phyloP scores from a whole-genome alignment of 2,797 vertebrate species.

The Dipus sagitta region DNA sequence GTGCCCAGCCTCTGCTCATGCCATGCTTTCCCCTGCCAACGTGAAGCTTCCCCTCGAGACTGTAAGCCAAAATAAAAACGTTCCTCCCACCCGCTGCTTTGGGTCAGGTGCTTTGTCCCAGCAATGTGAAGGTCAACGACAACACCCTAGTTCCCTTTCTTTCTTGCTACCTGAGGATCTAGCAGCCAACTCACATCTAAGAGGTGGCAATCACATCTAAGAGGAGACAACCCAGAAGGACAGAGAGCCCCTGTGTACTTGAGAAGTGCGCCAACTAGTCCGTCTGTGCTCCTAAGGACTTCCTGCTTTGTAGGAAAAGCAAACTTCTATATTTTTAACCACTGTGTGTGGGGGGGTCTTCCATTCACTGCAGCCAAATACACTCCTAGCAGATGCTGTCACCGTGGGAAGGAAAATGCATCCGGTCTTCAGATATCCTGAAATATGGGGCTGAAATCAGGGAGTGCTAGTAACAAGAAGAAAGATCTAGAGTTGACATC shows the following conservation, averaged over 20 bases:
- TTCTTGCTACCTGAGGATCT: not conserved
- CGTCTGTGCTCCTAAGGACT: not conserved
- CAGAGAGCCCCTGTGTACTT: not conserved
- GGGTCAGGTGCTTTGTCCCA: no score
- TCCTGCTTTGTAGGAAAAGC: not conserved
- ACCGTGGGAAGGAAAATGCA: not conserved
- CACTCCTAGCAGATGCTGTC: not conserved
- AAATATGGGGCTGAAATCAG: not conserved
- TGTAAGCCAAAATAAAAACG: no score
- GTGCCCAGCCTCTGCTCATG: no score
- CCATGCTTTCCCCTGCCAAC: no score
- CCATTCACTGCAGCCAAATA: not conserved
- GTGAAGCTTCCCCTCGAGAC: no score
- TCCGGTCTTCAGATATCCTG: slow-evolving; percentile 4
- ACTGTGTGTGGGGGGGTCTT: not conserved
- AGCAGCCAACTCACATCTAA: not conserved
- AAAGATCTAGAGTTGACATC: not conserved
- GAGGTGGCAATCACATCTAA: not conserved
- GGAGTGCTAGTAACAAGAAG: not conserved
- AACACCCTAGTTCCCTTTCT: not conserved
- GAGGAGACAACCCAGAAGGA: not conserved
- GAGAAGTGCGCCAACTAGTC: not conserved
- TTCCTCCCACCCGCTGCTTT: no score
- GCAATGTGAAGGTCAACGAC: no score
- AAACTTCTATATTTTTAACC: not conserved